Evolutionary conservation across 2,888 invertebrate genomes (phyloP), one percentile per base, ranked within the genome.

Genomic region (Tigriopus californicus): DNA sequence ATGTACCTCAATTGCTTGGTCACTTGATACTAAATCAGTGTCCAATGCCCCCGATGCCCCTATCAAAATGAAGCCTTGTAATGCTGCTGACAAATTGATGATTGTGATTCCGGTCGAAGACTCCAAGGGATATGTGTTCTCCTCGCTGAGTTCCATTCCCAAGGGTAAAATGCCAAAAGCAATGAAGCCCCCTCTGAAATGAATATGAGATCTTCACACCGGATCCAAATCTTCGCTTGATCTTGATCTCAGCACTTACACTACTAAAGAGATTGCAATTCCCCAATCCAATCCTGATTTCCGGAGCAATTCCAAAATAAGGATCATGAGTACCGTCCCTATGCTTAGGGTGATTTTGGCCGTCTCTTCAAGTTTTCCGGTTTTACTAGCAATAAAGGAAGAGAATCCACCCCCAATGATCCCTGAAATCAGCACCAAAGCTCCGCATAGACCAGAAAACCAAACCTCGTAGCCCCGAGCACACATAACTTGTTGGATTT

Each of bases 141-240:
- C 53, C 41, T 25, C 53, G 25, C 53, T 53, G 15, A 53, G 20
- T 53, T 53, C 53, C 13, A 53, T n/a, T 41, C 53, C 53, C 12
- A 53, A n/a, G 5, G 53, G 53, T 5, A 25, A 53, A 12, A 53
- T 53, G 2, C 53, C 53, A 53, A 53, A 53, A 4, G 33, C 53
- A 33, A 53, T 25, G 20, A 53, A n/a, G 2, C 53, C 53, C 33
- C 33, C 33, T 33, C 33, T 33, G 33, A 33, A 33, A 33, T 33
- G 4, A 33, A 33, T 8, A 33, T 5, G 8, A 33, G 8, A 33
- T 3, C 33, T 33, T 33, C 33, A 5, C 4, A 33, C 33, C 33
- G 3, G 33, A 33, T 33, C n/a, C n/a, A n/a, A n/a, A n/a, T n/a
- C n/a, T n/a, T n/a, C n/a, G n/a, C n/a, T 33, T 33, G 33, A 33